Percentiles rank a stretch among this genome's conserved stretches.
phyloP scores from a whole-genome alignment of 2,797 vertebrate genomes.

The Sebastes wilsoni region DNA sequence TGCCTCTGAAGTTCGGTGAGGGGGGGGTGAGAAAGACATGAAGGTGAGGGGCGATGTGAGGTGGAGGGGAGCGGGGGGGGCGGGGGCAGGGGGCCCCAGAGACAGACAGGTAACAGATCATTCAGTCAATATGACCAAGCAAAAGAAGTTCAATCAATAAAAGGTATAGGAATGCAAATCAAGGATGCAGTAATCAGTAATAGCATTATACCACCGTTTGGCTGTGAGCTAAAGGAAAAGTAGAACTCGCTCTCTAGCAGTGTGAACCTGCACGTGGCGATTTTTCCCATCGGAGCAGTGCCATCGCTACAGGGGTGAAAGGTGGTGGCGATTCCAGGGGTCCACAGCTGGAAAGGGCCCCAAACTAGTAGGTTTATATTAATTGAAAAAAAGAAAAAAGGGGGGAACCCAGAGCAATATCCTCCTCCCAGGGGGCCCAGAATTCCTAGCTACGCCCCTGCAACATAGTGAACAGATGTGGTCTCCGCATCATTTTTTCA shows the following conservation, averaged over 20 bases:
- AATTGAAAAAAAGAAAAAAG: background rate
- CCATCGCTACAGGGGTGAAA: slow-evolving; percentile 27
- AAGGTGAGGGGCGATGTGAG: slow-evolving; percentile 25
- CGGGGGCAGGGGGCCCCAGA: background rate
- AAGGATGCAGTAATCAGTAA: slow-evolving; percentile 66
- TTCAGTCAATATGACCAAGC: slow-evolving; percentile 75
- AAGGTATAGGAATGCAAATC: slow-evolving; percentile 67
- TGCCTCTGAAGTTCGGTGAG: slow-evolving; percentile 56
- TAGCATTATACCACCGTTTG: slow-evolving; percentile 52
- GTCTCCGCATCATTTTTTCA: slow-evolving; percentile 28
- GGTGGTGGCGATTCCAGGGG: slow-evolving; percentile 12
- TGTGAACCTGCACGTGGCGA: slow-evolving; percentile 35
- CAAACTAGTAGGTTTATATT: slow-evolving; percentile 14
- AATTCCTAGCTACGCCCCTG: slow-evolving; percentile 38
- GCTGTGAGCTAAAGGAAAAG: slow-evolving; percentile 60
- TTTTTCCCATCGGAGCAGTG: slow-evolving; percentile 32
- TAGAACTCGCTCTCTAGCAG: slow-evolving; percentile 36
- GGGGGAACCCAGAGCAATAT: slow-evolving; percentile 24
- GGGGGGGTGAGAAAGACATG: slow-evolving; percentile 49
- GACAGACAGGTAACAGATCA: slow-evolving; percentile 66
- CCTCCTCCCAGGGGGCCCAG: slow-evolving; percentile 26
- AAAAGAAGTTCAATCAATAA: slow-evolving; percentile 69
- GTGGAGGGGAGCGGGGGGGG: slow-evolving; percentile 2
- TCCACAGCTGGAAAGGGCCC: slow-evolving; percentile 18
- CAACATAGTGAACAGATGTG: slow-evolving; percentile 45